Base-by-base conservation (phyloP, 2,113 vertebrate species). In the Notothenia coriiceps region DNA sequence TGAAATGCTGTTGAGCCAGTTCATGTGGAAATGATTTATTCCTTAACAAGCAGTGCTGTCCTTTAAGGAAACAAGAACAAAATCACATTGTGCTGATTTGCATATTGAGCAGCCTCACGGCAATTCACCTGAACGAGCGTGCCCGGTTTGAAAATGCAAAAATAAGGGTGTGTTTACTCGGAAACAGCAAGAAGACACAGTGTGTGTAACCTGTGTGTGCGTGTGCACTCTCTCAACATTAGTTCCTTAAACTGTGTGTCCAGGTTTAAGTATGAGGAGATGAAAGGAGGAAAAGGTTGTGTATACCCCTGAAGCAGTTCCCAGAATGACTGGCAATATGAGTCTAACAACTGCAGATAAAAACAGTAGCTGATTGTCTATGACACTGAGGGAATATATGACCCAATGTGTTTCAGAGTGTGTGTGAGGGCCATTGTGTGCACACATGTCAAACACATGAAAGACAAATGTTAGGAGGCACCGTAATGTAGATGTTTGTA, bases 11-110 rank as follows among this genome's bases (percentile, higher is more conserved):
- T 70, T 18, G 1, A 56, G 82, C 90, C 70, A 69, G 90, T 88
- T 91, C 20, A 54, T 29, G 51, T 15, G 22, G 3, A 49, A 61
- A 25, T 25, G 4, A 44, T 2, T 6, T 20, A 25, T 66, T 25
- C 5, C 10, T 66, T 25, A 47, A 6, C 7, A 49, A 72, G 49
- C 13, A 22, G 1, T 8, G 7, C 7, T 8, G 43, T 40, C 46
- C 17, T 56, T 61, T 17, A 50, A 66, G 33, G 67, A 33, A 52
- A 62, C 74, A 22, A 11, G 35, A 57, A 20, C 17, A n/a, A 2
- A 15, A 18, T 10, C 51, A 78, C 64, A 85, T 72, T 79, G 63
- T 17, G 15, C 43, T 55, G 76, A 92, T 93, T 94, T 94, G 92
- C 92, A 94, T 94, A 92, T 49, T 75, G n/a, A 81, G 78, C n/a